Base-by-base conservation (phyloP, 2,888 invertebrate species). In the Nebria salina region DNA sequence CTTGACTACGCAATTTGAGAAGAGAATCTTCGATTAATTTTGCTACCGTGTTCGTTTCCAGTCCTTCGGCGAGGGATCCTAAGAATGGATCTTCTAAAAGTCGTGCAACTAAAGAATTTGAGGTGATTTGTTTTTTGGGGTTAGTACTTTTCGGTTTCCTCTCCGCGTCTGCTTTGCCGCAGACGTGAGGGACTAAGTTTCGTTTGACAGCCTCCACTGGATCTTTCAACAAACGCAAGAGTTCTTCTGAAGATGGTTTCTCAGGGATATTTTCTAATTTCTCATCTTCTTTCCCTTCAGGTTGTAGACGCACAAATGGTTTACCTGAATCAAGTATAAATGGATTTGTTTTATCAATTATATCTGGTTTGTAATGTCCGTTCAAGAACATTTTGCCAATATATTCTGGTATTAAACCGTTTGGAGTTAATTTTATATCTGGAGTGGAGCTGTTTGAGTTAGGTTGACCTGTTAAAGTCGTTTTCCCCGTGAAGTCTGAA, bases 161-260 rank as follows among this genome's bases (percentile, higher is more conserved):
- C 85, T 86, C 89, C 88, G 86, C 85, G 83, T 90, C 89, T 84
- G 89, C 86, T 87, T 93, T 93, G 42, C 95, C 95, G 88, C 95
- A 95, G 77, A 95, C 93, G 87, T 95, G 95, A 72, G 95, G 95
- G 85, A 95, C 93, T 83, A 95, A 89, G 88, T 95, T 94, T 84
- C 93, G 90, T 85, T 92, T 92, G 3, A 95, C 93, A 15, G 95
- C 95, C 90, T 95, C 94, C 8, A 95, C 95, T 0, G 95, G 95
- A 88, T 95, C 93, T 83, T 91, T 90, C 66, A 94, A 86, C 83
- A 94, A 91, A 68, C 80, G 80, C 64, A 76, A 81, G 72, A 72
- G 65, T 72, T 83, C 80, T 75, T 82, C 82, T n/a, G 79, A 68
- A 9, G 75, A 77, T 42, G 77, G 75, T 73, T 82, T 75, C 26